phyloP scores from a whole-genome alignment of 2,797 vertebrate genomes.

The Pogonophryne albipinna region DNA sequence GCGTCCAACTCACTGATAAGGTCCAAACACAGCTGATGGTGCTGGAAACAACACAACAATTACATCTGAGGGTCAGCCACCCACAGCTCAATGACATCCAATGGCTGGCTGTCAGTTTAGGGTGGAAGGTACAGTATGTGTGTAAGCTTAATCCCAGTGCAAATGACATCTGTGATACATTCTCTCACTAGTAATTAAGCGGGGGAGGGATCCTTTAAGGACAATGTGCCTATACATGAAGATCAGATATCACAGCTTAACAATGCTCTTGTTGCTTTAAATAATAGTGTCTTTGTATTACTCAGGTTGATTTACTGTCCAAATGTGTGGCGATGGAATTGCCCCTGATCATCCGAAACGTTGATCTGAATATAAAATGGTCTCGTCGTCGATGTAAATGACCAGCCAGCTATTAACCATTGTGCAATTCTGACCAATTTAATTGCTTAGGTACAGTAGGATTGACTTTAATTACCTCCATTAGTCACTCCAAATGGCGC shows the following conservation, averaged over 20 bases:
- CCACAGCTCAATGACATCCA: constrained; percentile 9
- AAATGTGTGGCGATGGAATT: constrained; percentile 37
- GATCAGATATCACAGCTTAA: constrained; percentile 37
- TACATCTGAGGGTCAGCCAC: background rate
- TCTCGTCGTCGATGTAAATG: constrained; percentile 35
- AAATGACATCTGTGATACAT: constrained; percentile 17
- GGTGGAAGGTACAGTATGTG: background rate
- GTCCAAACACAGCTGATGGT: constrained; percentile 16
- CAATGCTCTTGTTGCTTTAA: background rate
- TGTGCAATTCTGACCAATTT: constrained; percentile 48
- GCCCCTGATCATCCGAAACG: constrained; percentile 38
- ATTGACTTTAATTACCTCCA: constrained; percentile 61
- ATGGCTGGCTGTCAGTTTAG: constrained; percentile 10
- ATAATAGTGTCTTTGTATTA: background rate
- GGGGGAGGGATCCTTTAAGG: constrained; percentile 18
- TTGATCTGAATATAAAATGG: constrained; percentile 48
- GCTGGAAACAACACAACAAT: constrained; percentile 13
- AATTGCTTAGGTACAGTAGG: constrained; percentile 52
- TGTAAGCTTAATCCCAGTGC: constrained; percentile 21
- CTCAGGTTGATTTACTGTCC: constrained; percentile 30
- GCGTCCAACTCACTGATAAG: constrained; percentile 3
- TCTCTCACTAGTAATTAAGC: constrained; percentile 15
- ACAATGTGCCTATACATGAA: constrained; percentile 5
- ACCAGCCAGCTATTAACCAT: constrained; percentile 31
- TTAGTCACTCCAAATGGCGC: constrained; percentile 46